Conservation (phyloP, 2,797 vertebrate species). For the Melanotaenia boesemani region DNA sequence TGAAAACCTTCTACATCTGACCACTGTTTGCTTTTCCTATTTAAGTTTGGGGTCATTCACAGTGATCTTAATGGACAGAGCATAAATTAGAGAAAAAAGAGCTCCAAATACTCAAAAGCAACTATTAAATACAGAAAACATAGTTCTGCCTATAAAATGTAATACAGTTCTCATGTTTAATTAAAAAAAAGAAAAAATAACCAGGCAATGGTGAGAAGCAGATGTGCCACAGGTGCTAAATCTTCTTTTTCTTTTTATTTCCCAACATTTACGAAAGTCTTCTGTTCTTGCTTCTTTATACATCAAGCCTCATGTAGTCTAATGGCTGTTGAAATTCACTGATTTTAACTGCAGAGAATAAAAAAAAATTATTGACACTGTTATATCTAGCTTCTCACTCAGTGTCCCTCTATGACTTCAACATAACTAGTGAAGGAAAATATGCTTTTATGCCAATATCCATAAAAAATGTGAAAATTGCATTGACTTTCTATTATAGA, state of each 20-base stretch:
- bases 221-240: not conserved
- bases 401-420: not conserved
- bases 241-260: too few species aligned
- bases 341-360: not conserved
- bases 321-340: not conserved
- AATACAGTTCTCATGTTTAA: too few species aligned
- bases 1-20: not conserved
- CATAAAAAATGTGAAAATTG: constrained; percentile 11
- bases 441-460: not conserved
- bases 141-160: not conserved
- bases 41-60: not conserved
- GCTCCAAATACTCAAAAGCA: not conserved
- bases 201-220: not conserved
- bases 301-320: not conserved
- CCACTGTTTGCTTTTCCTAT: not conserved
- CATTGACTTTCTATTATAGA: not conserved
- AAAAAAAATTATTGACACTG: not conserved
- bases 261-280: not conserved
- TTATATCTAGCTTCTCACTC: not conserved
- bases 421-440: not conserved
- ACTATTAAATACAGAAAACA: not conserved
- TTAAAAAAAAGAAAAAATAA: not conserved
- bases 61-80: not conserved
- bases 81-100: too few species aligned
- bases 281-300: not conserved